phyloP scores from a whole-genome alignment of 2,888 invertebrate genomes.

The Aleiodes alternator region DNA sequence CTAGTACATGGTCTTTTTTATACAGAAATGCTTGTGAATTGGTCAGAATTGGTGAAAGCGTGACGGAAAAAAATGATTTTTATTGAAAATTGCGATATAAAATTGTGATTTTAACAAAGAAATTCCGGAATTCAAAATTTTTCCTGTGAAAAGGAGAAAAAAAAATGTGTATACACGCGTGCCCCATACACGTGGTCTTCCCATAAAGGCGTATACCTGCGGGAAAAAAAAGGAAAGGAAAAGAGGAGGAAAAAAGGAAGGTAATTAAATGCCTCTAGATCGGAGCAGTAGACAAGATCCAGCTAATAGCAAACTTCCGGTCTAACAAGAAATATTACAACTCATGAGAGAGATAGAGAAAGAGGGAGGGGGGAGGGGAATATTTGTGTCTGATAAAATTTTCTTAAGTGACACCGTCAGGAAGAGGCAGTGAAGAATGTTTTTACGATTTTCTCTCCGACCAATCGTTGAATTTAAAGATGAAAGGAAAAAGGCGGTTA shows the following conservation, averaged over 20 bases:
- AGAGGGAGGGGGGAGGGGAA: not conserved
- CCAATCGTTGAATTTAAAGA: no score
- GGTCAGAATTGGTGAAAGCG: not conserved
- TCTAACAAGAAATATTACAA: constrained; percentile 29
- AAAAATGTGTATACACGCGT: constrained; percentile 9
- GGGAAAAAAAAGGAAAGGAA: constrained; percentile 3
- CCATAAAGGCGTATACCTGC: constrained; percentile 11
- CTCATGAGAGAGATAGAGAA: not conserved
- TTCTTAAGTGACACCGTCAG: not conserved
- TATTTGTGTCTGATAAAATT: constrained; percentile 21
- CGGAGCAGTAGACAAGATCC: constrained; percentile 54
- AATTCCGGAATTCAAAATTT: no score
- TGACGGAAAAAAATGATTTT: not conserved
- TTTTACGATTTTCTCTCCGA: no score
- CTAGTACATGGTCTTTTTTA: no score
- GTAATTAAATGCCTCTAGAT: constrained; percentile 59
- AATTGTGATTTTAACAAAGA: no score
- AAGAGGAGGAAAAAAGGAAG: constrained; percentile 44
- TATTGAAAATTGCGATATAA: no score
- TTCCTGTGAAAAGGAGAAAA: not conserved
- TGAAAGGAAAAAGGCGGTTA: no score
- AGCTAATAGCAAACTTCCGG: constrained; percentile 57
- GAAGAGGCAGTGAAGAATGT: no score
- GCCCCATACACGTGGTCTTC: constrained; percentile 18
- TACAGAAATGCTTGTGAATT: not conserved